Evolutionary conservation across 2,797 vertebrate species (phyloP), one percentile per base, ranked within the genome.

Genomic region (Takifugu rubripes): DNA sequence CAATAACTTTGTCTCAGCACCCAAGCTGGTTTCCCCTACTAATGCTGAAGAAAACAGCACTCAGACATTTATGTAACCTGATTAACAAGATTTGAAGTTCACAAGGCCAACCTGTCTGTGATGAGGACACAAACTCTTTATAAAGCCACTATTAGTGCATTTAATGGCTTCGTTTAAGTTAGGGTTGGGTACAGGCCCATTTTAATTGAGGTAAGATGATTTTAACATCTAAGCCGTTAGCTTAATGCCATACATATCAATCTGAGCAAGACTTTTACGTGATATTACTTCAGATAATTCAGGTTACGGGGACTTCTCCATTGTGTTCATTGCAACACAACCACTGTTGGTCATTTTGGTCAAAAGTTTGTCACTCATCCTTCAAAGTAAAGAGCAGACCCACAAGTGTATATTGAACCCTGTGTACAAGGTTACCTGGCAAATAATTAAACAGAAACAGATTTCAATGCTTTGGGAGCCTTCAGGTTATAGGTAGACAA

Each of bases 21-120:
- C 21, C 0, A 0, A 64, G 57, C 56, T 5, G 7, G 17, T 58
- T 62, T 64, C 55, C 55, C 33, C 11, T 10, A 43, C 53, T 40
- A 59, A 57, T 48, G 4, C 53, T 51, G 68, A 73, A 61, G 69
- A 56, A 68, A 79, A 57, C 57, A 49, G 51, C 64, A 55, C 70
- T 50, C 45, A 84, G 78, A 85, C 77, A 12, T 80, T 82, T 81
- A 85, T 46, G 70, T 68, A 81, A 88, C 83, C 64, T 33, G 67
- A 84, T 80, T 64, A 75, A 58, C 59, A 29, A 59, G 75, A 70
- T 76, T 54, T 61, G 54, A 61, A 74, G 77, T 70, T 82, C 67
- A 79, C 52, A 24, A 16, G 25, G 47, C 25, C 48, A 25, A 33
- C 59, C 11, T 1, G 65, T 74, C 77, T 63, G 75, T 61, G 47